A percentile compares a stretch with the other conserved stretches of the same genome.
phyloP scores from a whole-genome alignment of 2,888 invertebrate species.

The Sarcophaga caerulescens region DNA sequence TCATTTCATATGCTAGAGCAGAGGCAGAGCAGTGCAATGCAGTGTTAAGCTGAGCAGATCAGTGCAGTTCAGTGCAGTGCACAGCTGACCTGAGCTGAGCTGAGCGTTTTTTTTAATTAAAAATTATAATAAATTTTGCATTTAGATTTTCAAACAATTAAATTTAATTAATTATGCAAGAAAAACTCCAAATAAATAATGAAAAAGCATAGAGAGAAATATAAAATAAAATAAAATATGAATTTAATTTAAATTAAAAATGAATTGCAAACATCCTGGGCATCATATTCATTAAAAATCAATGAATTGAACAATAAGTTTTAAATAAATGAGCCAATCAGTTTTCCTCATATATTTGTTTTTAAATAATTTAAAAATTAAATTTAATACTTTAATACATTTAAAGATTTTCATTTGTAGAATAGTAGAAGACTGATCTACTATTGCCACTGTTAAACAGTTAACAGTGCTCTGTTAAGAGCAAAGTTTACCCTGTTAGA shows the following conservation, averaged over 20 bases:
- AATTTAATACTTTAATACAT: too few species aligned
- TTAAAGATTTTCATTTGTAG: too few species aligned
- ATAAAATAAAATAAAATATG: neutral
- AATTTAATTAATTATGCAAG: constrained; percentile 49
- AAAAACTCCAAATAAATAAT: neutral
- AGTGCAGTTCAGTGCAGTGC: too few species aligned
- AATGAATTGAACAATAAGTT: neutral
- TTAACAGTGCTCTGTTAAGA: too few species aligned
- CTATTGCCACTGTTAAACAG: too few species aligned
- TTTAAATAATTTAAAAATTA: too few species aligned
- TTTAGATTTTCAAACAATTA: constrained; percentile 37
- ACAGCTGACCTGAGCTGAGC: too few species aligned
- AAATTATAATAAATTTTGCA: constrained; percentile 43
- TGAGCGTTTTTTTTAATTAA: constrained; percentile 38
- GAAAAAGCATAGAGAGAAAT: neutral
- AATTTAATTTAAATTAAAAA: neutral
- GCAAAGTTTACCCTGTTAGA: too few species aligned
- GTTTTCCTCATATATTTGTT: neutral
- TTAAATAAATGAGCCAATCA: neutral
- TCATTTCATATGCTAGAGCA: too few species aligned
- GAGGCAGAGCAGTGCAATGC: too few species aligned
- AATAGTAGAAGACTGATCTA: too few species aligned
- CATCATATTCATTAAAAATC: neutral
- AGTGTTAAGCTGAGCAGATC: too few species aligned
- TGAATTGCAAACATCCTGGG: neutral